A percentile compares a stretch with the other conserved stretches of the same genome.
These are phyloP conservation scores for Tachyglossus aculeatus DNA, from an alignment of 2,797 vertebrate species.

Conservation along the genomic window DNA sequence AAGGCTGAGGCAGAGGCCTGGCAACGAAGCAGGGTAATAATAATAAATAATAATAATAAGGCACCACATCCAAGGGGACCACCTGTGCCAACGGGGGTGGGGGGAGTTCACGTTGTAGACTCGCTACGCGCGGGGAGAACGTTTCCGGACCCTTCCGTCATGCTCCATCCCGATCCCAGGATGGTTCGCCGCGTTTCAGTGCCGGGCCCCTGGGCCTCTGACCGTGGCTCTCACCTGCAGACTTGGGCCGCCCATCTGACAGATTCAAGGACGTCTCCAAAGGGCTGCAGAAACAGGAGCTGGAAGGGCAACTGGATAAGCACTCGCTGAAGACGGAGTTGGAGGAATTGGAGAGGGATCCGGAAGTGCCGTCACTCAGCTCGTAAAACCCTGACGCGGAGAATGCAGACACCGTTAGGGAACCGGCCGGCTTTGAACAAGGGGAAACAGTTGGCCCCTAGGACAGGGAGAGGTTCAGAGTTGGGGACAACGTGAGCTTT, in stretches of 20 bases:
- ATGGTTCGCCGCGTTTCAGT: no score
- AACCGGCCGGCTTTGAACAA: conserved; percentile 20
- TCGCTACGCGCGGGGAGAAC: no score
- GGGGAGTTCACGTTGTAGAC: no score
- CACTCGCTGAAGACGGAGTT: conserved; percentile 98
- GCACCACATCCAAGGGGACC: no score
- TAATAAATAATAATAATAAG: no score
- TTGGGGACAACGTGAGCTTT: no score
- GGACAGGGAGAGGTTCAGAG: conserved; percentile 29
- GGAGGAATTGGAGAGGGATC: conserved; percentile 95
- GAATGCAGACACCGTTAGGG: conserved; percentile 65
- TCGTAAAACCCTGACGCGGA: conserved; percentile 97
- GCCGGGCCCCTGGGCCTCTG: no score
- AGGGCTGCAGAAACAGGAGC: conserved; percentile 89
- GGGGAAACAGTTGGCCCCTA: conserved; percentile 7
- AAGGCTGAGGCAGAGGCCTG: no score
- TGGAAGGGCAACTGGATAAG: conserved; percentile 92
- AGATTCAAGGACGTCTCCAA: conserved; percentile 84
- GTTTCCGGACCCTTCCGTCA: no score
- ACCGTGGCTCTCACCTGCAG: conserved; percentile 88
- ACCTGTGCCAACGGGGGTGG: no score
- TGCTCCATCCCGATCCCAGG: no score
- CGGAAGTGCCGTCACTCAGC: conserved; percentile 89
- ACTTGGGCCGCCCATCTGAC: conserved; percentile 82
- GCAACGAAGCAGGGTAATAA: no score